Evolutionary conservation across 2,797 vertebrate species (phyloP), one percentile per base, ranked within the genome.

Genomic region (Malacoctenus gilli): DNA sequence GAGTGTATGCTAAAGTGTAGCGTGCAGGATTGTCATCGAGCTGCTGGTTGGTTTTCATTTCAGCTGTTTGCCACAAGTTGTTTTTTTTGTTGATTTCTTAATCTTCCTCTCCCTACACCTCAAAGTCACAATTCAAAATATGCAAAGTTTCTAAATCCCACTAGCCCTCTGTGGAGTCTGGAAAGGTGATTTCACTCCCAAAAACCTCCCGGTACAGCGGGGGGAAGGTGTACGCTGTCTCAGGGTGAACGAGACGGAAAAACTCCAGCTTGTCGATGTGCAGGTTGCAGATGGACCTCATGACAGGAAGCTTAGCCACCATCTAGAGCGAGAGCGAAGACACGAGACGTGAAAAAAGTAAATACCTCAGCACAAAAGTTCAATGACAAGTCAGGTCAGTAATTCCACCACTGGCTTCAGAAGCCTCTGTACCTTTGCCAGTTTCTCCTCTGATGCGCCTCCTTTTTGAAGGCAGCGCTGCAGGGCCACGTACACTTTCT

Each of bases 241-340:
- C 94, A 0, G 94, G 94, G 80, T 96, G 95, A 51, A 96, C 82
- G 42, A 96, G 87, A 2, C 90, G 93, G 87, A 96, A 96, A 85
- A 96, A 95, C 77, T 95, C 94, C 87, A 96, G 88, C 84, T 96
- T 96, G 84, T 96, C 95, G 38, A 94, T 90, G 87, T 96, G 95
- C 61, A 96, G 94, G 74, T 94, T 94, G 85, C 94, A 96, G 71
- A 96, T 96, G 5, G 93, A 95, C 86, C 94, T 96, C 93, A 96
- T 93, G 42, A 90, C 57, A 43, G 94, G 94, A 52, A 96, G 88
- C 69, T 94, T 96, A 38, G 95, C 93, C 69, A 96, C 90, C 91
- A 96, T 95, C 95, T 96, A 44, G 31, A 5, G 28, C 14, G 13
- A n/a, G 30, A 32, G 12, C 12, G 1, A 3, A 32, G 30, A n/a